Evolutionary conservation across 2,797 vertebrate genomes (phyloP).

Genomic region (Tapera naevia): DNA sequence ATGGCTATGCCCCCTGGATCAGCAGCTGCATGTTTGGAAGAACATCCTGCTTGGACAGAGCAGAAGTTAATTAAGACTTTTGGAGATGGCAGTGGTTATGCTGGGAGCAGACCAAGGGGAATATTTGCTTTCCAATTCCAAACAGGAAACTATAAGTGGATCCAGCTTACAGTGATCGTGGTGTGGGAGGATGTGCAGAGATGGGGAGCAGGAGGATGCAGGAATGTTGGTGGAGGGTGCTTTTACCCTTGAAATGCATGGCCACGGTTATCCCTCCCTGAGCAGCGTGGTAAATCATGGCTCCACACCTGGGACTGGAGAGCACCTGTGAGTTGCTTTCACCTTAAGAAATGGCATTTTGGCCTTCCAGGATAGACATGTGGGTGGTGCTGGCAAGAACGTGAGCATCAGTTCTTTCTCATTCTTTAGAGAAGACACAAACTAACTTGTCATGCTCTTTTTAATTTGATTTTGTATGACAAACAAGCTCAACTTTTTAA

Average conservation of each 20-base stretch:
- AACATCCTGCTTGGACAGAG: neutral
- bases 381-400: neutral
- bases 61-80: neutral
- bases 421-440: neutral
- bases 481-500: neutral
- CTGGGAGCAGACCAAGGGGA: constrained; percentile 15
- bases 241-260: neutral
- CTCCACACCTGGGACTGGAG: neutral
- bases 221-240: neutral
- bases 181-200: neutral
- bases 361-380: neutral
- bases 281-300: neutral
- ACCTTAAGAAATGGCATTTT: neutral
- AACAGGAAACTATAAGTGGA: neutral
- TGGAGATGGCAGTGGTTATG: neutral
- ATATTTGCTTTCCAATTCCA: neutral
- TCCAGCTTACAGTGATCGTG: neutral
- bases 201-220: neutral
- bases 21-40: neutral
- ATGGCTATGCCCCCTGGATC: neutral
- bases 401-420: neutral
- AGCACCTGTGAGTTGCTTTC: neutral
- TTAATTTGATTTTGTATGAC: neutral
- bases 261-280: neutral
- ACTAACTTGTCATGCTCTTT: neutral